Percentiles rank a stretch among this genome's conserved stretches.
These are phyloP conservation scores for Peromyscus nudipes DNA, from an alignment of 2,797 vertebrate genomes.

Conservation along the genomic window DNA sequence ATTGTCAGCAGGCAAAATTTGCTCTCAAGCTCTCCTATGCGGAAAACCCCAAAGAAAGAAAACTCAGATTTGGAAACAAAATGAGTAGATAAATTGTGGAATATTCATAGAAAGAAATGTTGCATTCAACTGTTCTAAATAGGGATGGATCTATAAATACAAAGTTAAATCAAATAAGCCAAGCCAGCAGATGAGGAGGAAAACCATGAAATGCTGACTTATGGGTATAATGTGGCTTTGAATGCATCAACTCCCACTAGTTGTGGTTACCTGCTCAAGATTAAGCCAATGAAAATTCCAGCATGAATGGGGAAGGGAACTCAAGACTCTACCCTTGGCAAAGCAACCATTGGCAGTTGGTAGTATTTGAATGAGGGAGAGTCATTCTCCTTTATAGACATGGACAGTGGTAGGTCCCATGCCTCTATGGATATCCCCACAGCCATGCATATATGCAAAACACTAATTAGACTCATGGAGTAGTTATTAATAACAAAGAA, in stretches of 20 bases:
- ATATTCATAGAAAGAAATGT: constrained; percentile 44
- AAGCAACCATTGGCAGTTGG: background rate
- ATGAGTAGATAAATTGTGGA: background rate
- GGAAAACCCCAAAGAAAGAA: background rate
- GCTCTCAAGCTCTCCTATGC: background rate
- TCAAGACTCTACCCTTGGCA: background rate
- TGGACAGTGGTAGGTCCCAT: background rate
- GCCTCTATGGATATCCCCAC: too few relatives aligned
- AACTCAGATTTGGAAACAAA: constrained; percentile 49
- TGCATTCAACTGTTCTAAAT: background rate
- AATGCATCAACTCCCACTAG: background rate
- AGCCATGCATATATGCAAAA: background rate
- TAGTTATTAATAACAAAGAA: background rate
- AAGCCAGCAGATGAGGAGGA: background rate
- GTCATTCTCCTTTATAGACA: background rate
- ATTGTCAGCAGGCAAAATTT: background rate
- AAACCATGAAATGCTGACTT: background rate
- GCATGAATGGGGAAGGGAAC: background rate
- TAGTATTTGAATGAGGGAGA: background rate
- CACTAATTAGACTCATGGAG: background rate
- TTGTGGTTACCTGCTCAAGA: background rate
- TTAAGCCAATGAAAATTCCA: background rate
- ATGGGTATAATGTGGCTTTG: background rate
- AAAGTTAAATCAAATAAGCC: background rate
- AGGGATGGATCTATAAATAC: background rate